Base-by-base conservation (phyloP, 2,113 vertebrate genomes). In the Periophthalmodon schlosseri region DNA sequence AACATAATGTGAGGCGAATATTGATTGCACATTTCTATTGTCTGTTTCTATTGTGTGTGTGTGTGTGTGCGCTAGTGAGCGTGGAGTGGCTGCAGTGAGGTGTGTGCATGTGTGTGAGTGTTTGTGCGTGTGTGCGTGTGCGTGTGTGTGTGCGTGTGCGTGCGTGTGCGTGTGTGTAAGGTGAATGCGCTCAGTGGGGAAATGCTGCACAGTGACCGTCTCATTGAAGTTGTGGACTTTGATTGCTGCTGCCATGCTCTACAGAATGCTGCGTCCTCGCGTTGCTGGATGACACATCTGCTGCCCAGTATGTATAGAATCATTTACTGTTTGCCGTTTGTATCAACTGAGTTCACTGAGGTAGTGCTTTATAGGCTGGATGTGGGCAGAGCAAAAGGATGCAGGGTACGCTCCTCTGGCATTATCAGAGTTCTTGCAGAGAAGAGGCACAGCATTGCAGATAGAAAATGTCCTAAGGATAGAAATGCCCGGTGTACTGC, bases 171-270 rank as follows among this genome's bases (percentile, higher is more conserved):
- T 71, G 78, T 76, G 73, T 69, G 72, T 33, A 58, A 50, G 74
- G 49, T 61, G 12, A 49, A 49, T 68, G 44, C 21, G 23, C 21
- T 68, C 44, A 16, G 57, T 28, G 49, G 69, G 78, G 16, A 81
- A 78, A 80, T 16, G 66, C 77, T 84, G 85, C 74, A 70, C 70
- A 82, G 79, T 75, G 80, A 33, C 75, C n/a, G 58, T 73, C 74
- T 81, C 71, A 67, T 63, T 74, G 77, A 79, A 82, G 82, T 82
- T 80, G 80, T 75, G 80, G 76, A 56, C 76, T 78, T 72, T 75
- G 67, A 73, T 73, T 56, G 75, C 70, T 72, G 70, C 33, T 20
- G 56, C 78, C 81, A 87, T 77, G 75, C 15, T 44, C 36, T 47
- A 72, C 70, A 46, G 36, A 28, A 72, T 78, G 80, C 85, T 80